phyloP scores from a whole-genome alignment of 2,888 invertebrate species.

The Macrophya annulata region DNA sequence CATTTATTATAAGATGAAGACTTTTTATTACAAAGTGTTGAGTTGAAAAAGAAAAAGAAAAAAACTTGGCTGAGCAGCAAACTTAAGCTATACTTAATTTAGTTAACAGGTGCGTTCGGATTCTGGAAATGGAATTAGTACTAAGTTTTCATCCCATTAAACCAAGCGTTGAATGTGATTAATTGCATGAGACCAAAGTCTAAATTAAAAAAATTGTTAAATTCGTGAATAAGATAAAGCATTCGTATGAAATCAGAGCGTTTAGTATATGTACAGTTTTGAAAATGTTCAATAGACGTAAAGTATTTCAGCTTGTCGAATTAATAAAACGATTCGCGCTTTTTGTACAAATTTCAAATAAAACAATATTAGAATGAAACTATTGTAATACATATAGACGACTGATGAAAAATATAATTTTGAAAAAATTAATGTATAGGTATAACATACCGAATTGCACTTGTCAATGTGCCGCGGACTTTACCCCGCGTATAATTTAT shows the following conservation, averaged over 20 bases:
- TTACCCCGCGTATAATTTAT: neutral
- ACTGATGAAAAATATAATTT: neutral
- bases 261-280: neutral
- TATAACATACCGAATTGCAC: conserved; percentile 29
- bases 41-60: conserved; percentile 4
- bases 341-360: neutral
- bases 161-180: neutral
- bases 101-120: conserved; percentile 22
- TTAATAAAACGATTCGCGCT: neutral
- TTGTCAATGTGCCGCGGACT: neutral
- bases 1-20: conserved; percentile 38
- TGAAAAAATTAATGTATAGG: neutral
- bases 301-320: neutral
- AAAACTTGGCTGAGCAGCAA: neutral
- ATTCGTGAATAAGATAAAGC: neutral
- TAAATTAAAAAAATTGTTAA: neutral
- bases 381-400: neutral
- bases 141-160: neutral
- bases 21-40: conserved; percentile 30
- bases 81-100: conserved; percentile 13
- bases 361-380: neutral
- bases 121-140: conserved; percentile 1
- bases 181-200: neutral
- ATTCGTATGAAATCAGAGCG: neutral
- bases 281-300: neutral